Conservation (phyloP, 2,888 invertebrate genomes). For the Leucophenga maculata region DNA sequence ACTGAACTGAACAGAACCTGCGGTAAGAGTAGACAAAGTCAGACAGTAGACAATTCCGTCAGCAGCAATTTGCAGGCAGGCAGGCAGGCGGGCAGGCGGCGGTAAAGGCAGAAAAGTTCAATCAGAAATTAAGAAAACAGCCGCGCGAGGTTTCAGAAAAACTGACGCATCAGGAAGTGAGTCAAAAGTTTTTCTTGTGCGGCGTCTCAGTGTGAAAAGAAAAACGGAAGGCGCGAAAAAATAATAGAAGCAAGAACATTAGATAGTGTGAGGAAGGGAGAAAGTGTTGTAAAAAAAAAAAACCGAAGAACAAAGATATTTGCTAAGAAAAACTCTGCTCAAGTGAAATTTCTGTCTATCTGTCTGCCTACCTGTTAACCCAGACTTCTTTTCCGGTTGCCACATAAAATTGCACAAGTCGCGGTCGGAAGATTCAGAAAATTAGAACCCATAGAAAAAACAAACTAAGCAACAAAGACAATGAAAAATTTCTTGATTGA, state of each 20-base stretch:
- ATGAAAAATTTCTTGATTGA: too few species aligned
- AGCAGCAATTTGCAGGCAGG: slow-evolving; percentile 35
- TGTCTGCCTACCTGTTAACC: background rate
- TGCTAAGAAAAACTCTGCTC: background rate
- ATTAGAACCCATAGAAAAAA: too few species aligned
- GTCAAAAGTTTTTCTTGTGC: slow-evolving; percentile 46
- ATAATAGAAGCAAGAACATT: background rate
- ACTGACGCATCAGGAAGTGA: slow-evolving; percentile 47
- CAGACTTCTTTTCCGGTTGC: slow-evolving; percentile 16
- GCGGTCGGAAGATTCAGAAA: background rate
- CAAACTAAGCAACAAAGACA: too few species aligned
- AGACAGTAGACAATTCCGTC: slow-evolving; percentile 48
- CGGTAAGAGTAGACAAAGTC: slow-evolving; percentile 27
- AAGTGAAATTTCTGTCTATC: too few species aligned
- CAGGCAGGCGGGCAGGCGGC: too few species aligned
- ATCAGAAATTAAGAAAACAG: slow-evolving; percentile 66
- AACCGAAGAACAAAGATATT: slow-evolving; percentile 23
- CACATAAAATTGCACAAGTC: slow-evolving; percentile 4
- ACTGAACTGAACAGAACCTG: background rate
- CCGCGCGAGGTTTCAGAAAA: slow-evolving; percentile 47
- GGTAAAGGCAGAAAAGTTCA: slow-evolving; percentile 56
- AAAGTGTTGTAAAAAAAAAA: slow-evolving; percentile 20
- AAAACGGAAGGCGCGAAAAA: slow-evolving; percentile 5
- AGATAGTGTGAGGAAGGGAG: background rate
- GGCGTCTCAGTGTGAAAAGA: background rate